These are phyloP conservation scores for Glaucomys volans DNA, from an alignment of 2,113 vertebrate species.

Conservation along the genomic window DNA sequence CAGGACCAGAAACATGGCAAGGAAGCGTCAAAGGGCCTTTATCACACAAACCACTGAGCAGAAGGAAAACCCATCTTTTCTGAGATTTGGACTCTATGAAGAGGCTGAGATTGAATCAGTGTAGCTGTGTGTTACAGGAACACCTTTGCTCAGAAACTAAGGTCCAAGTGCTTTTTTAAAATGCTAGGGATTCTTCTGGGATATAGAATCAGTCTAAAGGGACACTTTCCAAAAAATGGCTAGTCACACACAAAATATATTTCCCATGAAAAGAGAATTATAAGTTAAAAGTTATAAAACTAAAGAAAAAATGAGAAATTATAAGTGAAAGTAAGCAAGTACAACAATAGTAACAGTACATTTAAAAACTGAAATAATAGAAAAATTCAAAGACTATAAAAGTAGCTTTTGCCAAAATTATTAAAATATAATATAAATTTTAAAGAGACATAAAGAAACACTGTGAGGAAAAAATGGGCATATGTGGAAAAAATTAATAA, in stretches of 20 bases:
- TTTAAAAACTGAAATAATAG: background rate
- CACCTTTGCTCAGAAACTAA: background rate
- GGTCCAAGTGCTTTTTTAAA: background rate
- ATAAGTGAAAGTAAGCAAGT: background rate
- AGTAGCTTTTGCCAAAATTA: background rate
- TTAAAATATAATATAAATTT: background rate
- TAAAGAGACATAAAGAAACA: background rate
- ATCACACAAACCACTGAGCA: background rate
- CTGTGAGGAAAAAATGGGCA: background rate
- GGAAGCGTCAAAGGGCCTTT: background rate
- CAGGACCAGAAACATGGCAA: background rate
- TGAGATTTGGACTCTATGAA: background rate
- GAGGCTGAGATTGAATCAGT: background rate
- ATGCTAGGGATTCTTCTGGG: background rate
- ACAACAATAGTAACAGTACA: background rate
- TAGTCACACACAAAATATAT: background rate
- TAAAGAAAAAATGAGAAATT: too few species aligned
- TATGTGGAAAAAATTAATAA: background rate
- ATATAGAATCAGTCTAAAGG: background rate
- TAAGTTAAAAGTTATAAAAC: too few species aligned
- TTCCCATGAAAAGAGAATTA: background rate
- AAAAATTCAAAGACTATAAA: background rate
- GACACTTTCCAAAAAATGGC: background rate
- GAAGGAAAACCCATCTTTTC: background rate
- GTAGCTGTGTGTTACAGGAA: background rate